Evolutionary conservation across 2,113 vertebrate genomes (phyloP).

Genomic region (Accipiter virgatus): DNA sequence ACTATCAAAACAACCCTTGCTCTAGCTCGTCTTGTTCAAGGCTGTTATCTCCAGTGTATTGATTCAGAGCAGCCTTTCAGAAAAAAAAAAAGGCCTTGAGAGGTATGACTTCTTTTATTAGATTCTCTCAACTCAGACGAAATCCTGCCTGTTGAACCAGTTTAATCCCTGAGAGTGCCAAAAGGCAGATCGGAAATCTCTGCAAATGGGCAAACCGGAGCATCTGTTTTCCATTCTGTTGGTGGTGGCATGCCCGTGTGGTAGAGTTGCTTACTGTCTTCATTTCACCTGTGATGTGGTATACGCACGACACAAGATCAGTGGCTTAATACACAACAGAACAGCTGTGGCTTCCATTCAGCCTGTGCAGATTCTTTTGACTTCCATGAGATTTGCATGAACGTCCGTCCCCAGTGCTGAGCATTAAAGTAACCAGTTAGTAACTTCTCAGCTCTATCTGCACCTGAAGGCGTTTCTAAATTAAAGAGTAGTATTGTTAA

Average conservation of each 20-base stretch:
- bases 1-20: neutral
- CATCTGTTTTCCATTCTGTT: neutral
- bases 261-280: neutral
- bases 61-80: neutral
- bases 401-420: neutral
- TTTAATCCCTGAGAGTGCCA: neutral
- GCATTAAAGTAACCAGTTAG: neutral
- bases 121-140: neutral
- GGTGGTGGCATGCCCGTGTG: neutral
- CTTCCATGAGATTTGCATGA: neutral
- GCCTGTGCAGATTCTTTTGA: neutral
- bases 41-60: neutral
- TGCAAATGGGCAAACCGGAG: neutral
- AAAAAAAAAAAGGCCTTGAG: neutral
- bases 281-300: neutral
- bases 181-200: neutral
- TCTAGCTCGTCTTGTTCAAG: neutral
- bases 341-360: neutral
- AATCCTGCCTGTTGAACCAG: neutral
- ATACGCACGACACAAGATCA: neutral
- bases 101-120: neutral
- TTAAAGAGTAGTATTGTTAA: neutral
- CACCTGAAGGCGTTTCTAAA: neutral
- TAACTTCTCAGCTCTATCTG: neutral
- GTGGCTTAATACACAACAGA: neutral